These are phyloP conservation scores for Druon quercuslanigerum DNA, from an alignment of 1,140 invertebrate species.

Conservation along the genomic window DNA sequence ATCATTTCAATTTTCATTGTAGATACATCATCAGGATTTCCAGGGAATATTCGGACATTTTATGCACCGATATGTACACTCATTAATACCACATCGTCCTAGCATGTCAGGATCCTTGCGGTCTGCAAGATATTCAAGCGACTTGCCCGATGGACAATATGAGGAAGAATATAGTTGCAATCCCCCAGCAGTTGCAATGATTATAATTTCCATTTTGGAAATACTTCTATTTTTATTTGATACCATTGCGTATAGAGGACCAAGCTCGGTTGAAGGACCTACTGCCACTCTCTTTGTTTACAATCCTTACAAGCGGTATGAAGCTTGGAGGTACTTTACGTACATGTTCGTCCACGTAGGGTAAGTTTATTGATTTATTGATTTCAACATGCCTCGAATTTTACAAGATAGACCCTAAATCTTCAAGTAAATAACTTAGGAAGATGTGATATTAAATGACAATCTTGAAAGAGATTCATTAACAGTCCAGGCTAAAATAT, in stretches of 20 bases:
- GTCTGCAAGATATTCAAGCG: slow-evolving; percentile 61
- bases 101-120: slow-evolving; percentile 52
- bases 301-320: slow-evolving; percentile 89
- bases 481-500: no score
- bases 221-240: slow-evolving; percentile 84
- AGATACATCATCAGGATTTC: slow-evolving; percentile 78
- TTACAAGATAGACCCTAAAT: neutral
- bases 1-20: slow-evolving; percentile 35
- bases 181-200: slow-evolving; percentile 91
- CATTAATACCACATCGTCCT: slow-evolving; percentile 74
- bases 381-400: neutral
- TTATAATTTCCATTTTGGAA: slow-evolving; percentile 84
- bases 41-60: slow-evolving; percentile 78
- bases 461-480: no score
- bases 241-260: slow-evolving; percentile 67
- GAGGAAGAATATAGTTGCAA: slow-evolving; percentile 91
- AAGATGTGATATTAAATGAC: neutral
- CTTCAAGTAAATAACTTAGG: neutral
- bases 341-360: slow-evolving; percentile 99
- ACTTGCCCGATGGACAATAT: slow-evolving; percentile 84
- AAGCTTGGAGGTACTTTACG: slow-evolving; percentile 94
- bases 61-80: slow-evolving; percentile 76
- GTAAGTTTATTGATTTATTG: slow-evolving; percentile 73
- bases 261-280: slow-evolving; percentile 78
- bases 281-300: slow-evolving; percentile 90